Evolutionary conservation across 2,888 invertebrate species (phyloP).

Genomic region (Tetragonisca angustula): DNA sequence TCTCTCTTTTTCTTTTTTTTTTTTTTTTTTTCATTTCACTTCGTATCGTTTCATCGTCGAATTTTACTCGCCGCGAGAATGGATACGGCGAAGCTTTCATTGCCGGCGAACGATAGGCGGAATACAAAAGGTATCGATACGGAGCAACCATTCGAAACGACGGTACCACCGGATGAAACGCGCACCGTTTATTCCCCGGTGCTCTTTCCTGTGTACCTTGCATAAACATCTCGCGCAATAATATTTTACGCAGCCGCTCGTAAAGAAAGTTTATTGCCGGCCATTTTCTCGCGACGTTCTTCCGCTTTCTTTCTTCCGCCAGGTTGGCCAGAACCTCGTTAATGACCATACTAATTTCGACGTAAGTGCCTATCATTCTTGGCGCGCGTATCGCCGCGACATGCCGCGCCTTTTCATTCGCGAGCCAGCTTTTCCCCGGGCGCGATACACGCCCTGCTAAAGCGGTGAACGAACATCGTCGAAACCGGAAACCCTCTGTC

Average conservation of each 20-base stretch:
- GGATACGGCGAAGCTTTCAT: constrained; percentile 43
- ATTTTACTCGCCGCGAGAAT: constrained; percentile 43
- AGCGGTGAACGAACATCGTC: neutral
- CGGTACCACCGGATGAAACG: constrained; percentile 27
- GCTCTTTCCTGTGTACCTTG: constrained; percentile 30
- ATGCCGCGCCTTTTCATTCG: neutral
- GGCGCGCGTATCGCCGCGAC: constrained; percentile 15
- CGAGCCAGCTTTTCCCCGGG: neutral
- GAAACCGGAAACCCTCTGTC: neutral
- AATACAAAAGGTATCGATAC: constrained; percentile 51
- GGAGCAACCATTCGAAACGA: neutral
- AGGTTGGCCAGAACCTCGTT: constrained; percentile 38
- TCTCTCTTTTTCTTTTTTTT: neutral
- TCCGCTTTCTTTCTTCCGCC: neutral
- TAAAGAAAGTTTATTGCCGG: constrained; percentile 47
- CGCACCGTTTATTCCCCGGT: constrained; percentile 40
- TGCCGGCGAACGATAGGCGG: constrained; percentile 31
- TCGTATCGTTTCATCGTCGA: constrained; percentile 42
- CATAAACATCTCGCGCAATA: constrained; percentile 60
- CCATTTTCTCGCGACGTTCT: constrained; percentile 28
- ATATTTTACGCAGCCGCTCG: constrained; percentile 55
- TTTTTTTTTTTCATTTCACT: neutral
- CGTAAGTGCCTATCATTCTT: constrained; percentile 45
- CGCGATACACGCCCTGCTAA: neutral
- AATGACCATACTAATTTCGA: constrained; percentile 53